These are phyloP conservation scores for Cairina moschata DNA, from an alignment of 2,113 vertebrate genomes.

Conservation along the genomic window DNA sequence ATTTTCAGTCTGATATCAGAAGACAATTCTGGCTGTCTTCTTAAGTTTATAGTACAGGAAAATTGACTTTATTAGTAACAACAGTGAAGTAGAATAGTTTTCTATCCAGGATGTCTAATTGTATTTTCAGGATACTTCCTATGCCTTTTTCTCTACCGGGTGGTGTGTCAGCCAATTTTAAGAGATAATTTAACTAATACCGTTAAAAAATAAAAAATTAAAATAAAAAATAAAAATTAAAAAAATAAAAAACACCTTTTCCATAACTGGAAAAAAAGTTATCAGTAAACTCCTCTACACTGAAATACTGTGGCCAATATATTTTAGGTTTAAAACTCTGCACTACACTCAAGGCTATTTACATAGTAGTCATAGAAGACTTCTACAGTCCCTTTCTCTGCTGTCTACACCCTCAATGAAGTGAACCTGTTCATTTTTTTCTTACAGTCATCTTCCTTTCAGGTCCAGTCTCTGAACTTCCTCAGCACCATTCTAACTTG, in stretches of 20 bases:
- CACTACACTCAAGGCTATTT: background rate
- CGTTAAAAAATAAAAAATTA: background rate
- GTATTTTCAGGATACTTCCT: background rate
- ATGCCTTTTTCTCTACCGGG: background rate
- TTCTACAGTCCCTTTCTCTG: background rate
- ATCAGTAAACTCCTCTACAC: background rate
- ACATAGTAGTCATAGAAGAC: background rate
- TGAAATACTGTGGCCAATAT: background rate
- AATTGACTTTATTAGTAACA: background rate
- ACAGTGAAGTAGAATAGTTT: background rate
- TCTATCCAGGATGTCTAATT: background rate
- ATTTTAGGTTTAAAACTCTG: background rate
- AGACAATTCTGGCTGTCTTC: background rate
- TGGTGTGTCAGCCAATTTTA: background rate
- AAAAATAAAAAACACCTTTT: background rate
- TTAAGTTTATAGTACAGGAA: background rate
- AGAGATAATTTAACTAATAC: background rate
- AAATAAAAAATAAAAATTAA: background rate
- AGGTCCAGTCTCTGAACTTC: background rate
- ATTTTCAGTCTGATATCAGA: background rate
- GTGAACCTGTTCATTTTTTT: background rate
- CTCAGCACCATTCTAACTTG: background rate
- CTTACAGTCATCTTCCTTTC: background rate
- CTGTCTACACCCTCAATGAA: background rate
- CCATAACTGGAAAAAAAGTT: background rate